Evolutionary conservation across 2,113 vertebrate species (phyloP).

Genomic region (Athene noctua): DNA sequence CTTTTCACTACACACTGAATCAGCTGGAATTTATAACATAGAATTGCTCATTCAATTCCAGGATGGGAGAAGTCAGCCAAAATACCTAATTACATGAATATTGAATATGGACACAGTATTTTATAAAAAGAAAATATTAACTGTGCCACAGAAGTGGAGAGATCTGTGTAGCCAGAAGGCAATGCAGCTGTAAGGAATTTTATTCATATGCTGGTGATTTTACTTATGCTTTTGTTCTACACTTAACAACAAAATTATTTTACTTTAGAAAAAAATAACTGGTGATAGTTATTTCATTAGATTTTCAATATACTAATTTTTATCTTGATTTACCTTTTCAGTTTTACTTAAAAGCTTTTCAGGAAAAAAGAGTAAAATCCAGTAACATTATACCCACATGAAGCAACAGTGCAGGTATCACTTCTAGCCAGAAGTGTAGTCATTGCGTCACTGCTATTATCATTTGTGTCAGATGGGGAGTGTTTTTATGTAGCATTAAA

Average conservation of each 20-base stretch:
- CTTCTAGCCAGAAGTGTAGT: background rate
- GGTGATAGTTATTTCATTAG: background rate
- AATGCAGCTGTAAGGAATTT: background rate
- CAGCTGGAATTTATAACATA: background rate
- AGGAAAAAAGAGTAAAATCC: background rate
- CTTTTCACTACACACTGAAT: background rate
- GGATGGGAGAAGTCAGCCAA: background rate
- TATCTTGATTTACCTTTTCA: background rate
- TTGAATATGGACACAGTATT: background rate
- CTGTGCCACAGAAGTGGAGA: background rate
- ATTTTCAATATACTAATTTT: background rate
- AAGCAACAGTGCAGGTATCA: background rate
- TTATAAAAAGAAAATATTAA: background rate
- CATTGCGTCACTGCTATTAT: background rate
- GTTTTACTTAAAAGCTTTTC: background rate
- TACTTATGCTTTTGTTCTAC: background rate
- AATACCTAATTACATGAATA: conserved; percentile 17
- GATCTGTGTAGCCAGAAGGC: background rate
- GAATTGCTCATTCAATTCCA: background rate
- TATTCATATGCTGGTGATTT: background rate
- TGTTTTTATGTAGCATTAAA: background rate
- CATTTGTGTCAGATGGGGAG: background rate
- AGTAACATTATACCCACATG: background rate
- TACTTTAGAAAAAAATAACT: background rate
- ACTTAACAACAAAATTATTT: background rate